A percentile compares a stretch with the other conserved stretches of the same genome.
Evolutionary conservation across 2,113 vertebrate genomes (phyloP).

Genomic region (Sprattus sprattus): DNA sequence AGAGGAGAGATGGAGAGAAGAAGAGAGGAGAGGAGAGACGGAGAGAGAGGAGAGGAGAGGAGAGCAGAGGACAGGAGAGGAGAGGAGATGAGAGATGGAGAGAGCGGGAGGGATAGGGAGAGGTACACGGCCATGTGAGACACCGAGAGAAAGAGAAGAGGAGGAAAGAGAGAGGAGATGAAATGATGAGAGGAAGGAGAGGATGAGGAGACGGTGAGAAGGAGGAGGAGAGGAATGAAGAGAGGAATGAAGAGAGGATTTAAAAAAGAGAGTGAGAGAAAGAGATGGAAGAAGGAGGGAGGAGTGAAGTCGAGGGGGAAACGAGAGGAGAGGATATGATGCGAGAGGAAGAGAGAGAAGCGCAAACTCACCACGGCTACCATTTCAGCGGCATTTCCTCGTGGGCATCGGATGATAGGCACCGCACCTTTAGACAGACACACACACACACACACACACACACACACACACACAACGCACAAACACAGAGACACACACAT

Average conservation of each 20-base stretch:
- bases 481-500: no score
- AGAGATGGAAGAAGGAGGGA: background rate
- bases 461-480: background rate
- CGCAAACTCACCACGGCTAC: conserved; percentile 89
- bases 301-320: background rate
- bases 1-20: no score
- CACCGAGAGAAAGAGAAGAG: background rate
- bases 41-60: background rate
- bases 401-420: conserved; percentile 94
- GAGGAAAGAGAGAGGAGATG: background rate
- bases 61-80: no score
- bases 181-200: background rate
- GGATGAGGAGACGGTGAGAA: background rate
- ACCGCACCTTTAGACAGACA: conserved; percentile 80
- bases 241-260: background rate
- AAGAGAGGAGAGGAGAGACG: background rate
- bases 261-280: background rate
- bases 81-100: background rate
- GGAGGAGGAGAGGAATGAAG: background rate
- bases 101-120: background rate
- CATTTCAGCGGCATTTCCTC: conserved; percentile 98
- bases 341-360: background rate
- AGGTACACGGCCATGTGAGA: background rate
- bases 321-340: background rate
- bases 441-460: conserved; percentile 39